Evolutionary conservation across 2,888 invertebrate species (phyloP), one percentile per base, ranked within the genome.

Genomic region (Helleia helle): DNA sequence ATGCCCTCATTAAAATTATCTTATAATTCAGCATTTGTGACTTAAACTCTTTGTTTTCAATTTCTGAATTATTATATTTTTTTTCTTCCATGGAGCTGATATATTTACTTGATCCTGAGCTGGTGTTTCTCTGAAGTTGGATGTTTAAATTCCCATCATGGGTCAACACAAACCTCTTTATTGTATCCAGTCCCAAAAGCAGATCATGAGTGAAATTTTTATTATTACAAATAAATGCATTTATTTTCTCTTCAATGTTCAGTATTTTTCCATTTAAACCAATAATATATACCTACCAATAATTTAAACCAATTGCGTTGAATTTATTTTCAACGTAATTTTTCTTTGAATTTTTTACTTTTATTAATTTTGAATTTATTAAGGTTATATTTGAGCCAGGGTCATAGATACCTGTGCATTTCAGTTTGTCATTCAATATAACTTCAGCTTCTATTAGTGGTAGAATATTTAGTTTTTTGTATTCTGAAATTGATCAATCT

Each of bases 401-500:
- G 30, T 39, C 38, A 39, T 40, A 40, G 25, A 40, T 40, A 40
- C 40, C 40, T 31, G 40, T 40, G 40, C 40, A 40, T 31, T 40
- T 40, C 40, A 40, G n/a, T n/a, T n/a, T n/a, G n/a, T n/a, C n/a
- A n/a, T n/a, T n/a, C n/a, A n/a, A n/a, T n/a, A n/a, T n/a, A 13
- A 40, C 40, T 14, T 30, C 24, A 40, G 30, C 40, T 30, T 31
- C 31, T 40, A 40, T 40, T 24, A 31, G 40, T 40, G 40, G 26
- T 31, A 40, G 29, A 38, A 45, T 37, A 36, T 40, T 30, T 45
- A 45, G 45, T 45, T 42, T 45, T 40, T 45, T 42, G 42, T 40
- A 42, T 42, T 42, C 25, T 42, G 22, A 37, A 45, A 31, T 45
- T 42, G 30, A 31, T 40, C 45, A 40, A 44, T 41, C 25, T 44